Conservation (phyloP, 2,797 vertebrate species). For the Perdix hodgsoniae region DNA sequence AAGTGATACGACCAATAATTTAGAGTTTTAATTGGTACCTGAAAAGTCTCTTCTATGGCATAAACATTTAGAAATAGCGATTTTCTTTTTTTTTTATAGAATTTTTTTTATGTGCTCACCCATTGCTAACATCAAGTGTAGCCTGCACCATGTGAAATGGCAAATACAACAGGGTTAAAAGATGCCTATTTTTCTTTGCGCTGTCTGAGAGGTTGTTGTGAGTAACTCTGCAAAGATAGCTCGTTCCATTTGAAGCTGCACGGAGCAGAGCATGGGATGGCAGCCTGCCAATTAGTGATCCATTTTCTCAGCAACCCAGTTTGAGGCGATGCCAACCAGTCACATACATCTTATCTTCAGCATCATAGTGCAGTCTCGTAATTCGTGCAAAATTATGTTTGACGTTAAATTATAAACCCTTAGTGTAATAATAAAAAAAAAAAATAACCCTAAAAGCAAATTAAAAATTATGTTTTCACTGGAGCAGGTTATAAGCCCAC, state of each 20-base stretch:
- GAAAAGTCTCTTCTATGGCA: background rate
- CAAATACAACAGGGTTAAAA: background rate
- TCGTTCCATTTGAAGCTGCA: conserved; percentile 66
- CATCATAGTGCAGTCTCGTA: conserved; percentile 78
- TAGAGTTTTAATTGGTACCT: conserved; percentile 60
- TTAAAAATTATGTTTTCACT: conserved; percentile 87
- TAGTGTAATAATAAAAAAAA: conserved; percentile 84
- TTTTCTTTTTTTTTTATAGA: too few species aligned
- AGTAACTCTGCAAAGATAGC: conserved; percentile 46
- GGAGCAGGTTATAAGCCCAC: conserved; percentile 83
- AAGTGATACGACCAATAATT: conserved; percentile 68
- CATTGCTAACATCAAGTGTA: accelerated
- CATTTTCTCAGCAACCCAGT: conserved; percentile 80
- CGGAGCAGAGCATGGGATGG: conserved; percentile 70
- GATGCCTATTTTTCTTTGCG: background rate
- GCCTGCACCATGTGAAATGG: background rate
- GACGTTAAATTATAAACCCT: conserved; percentile 86
- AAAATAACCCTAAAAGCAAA: conserved; percentile 86
- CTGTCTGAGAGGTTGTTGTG: conserved; percentile 2
- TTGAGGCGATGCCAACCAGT: conserved; percentile 75
- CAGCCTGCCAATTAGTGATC: conserved; percentile 80
- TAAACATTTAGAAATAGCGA: background rate
- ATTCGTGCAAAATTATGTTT: conserved; percentile 84
- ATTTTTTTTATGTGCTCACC: background rate
- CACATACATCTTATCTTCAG: conserved; percentile 79